phyloP scores from a whole-genome alignment of 1,140 invertebrate genomes.

The Marisa cornuarietis region DNA sequence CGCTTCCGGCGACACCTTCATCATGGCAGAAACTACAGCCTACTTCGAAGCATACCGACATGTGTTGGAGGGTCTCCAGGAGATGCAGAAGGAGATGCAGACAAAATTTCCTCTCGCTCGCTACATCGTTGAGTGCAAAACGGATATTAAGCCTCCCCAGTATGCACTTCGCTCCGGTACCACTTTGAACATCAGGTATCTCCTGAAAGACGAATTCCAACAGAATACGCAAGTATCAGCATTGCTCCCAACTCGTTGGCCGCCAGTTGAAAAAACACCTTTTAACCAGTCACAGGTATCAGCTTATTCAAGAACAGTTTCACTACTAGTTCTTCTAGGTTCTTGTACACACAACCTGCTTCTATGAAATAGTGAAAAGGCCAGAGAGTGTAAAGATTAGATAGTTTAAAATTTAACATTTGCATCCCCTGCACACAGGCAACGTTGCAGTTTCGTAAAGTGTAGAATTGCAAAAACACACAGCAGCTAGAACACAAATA shows the following conservation, averaged over 20 bases:
- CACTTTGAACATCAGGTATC: background rate
- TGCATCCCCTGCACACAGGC: too few relatives aligned
- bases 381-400: too few relatives aligned
- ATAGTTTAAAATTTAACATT: too few relatives aligned
- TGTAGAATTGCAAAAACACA: too few relatives aligned
- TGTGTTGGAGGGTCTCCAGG: slow-evolving; percentile 64
- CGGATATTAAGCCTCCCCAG: slow-evolving; percentile 41
- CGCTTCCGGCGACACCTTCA: slow-evolving; percentile 33
- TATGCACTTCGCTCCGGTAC: slow-evolving; percentile 29
- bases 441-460: too few relatives aligned
- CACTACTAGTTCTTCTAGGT: too few relatives aligned
- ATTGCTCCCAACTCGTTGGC: slow-evolving; percentile 16
- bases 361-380: too few relatives aligned
- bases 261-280: slow-evolving; percentile 10
- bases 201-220: background rate
- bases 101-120: slow-evolving; percentile 63
- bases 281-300: slow-evolving; percentile 25
- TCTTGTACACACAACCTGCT: too few relatives aligned
- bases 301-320: background rate
- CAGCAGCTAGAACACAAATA: too few relatives aligned
- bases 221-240: background rate
- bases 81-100: slow-evolving; percentile 57
- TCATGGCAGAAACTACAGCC: slow-evolving; percentile 68
- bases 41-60: slow-evolving; percentile 69
- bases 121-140: slow-evolving; percentile 55